A percentile compares a stretch with the other conserved stretches of the same genome.
phyloP scores from a whole-genome alignment of 2,113 vertebrate genomes.

The Pungitius pungitius region DNA sequence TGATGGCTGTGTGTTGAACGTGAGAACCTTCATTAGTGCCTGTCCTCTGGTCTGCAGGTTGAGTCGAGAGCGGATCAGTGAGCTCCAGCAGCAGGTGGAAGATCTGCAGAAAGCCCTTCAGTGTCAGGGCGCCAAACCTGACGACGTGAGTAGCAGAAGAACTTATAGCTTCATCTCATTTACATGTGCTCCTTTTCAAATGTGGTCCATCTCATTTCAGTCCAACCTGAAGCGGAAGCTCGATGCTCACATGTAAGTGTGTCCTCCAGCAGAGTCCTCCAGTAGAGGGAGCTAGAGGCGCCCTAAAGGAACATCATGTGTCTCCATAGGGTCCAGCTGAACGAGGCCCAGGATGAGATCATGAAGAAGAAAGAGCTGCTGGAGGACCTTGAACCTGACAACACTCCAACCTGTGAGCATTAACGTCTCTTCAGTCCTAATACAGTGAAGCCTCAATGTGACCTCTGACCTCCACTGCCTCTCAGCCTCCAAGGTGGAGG shows the following conservation, averaged over 20 bases:
- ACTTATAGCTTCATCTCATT: not conserved
- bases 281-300: not conserved
- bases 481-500: conserved; percentile 88
- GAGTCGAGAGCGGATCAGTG: conserved; percentile 84
- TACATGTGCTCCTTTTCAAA: not conserved
- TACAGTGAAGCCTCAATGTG: not conserved
- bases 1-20: too few relatives aligned
- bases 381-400: conserved; percentile 93
- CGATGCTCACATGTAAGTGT: conserved; percentile 96
- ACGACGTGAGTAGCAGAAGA: conserved; percentile 83
- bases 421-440: not conserved
- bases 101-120: conserved; percentile 95
- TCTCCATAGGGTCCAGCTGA: conserved; percentile 89
- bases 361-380: conserved; percentile 97
- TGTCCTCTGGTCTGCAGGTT: conserved; percentile 78
- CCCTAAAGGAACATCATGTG: not conserved
- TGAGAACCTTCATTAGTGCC: too few relatives aligned
- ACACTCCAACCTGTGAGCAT: conserved; percentile 81
- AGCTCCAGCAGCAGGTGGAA: conserved; percentile 93
- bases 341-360: conserved; percentile 94
- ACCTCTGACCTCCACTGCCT: not conserved
- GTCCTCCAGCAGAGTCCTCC: not conserved
- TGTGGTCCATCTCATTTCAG: conserved; percentile 71
- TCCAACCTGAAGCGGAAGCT: conserved; percentile 94
- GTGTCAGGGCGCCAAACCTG: conserved; percentile 89